phyloP scores from a whole-genome alignment of 1,140 invertebrate species.

The Reticulitermes speratus region DNA sequence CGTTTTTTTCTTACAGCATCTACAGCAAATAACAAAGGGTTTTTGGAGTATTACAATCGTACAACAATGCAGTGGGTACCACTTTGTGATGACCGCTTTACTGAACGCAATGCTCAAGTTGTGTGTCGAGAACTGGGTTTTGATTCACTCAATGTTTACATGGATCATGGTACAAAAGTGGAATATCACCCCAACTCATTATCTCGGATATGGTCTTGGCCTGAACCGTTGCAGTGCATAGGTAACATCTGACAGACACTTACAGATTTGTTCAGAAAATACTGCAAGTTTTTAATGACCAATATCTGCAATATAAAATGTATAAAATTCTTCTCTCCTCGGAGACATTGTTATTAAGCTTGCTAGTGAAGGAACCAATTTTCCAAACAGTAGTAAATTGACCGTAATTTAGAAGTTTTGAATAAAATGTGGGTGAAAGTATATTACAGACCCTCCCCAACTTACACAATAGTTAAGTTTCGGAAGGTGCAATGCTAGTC shows the following conservation, averaged over 20 bases:
- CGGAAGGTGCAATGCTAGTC: too few species aligned
- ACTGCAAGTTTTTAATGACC: background rate
- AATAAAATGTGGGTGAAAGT: background rate
- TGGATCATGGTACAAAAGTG: conserved; percentile 74
- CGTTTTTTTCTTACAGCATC: background rate
- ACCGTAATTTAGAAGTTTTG: background rate
- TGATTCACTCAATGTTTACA: conserved; percentile 84
- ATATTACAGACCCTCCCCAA: too few species aligned
- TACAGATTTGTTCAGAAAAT: background rate
- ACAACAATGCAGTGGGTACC: conserved; percentile 96
- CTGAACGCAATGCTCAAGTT: conserved; percentile 90
- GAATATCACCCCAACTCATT: conserved; percentile 83
- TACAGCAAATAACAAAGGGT: conserved; percentile 55
- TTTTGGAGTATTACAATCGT: conserved; percentile 92
- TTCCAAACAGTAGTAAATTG: background rate
- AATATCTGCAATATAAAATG: background rate
- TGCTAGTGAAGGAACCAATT: background rate
- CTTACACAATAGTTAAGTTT: too few species aligned
- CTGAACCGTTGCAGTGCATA: conserved; percentile 79
- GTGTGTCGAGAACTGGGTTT: conserved; percentile 93
- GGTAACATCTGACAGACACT: conserved; percentile 52
- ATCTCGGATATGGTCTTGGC: conserved; percentile 89
- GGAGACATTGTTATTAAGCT: background rate
- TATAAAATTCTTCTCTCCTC: background rate
- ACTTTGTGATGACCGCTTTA: conserved; percentile 93